phyloP scores from a whole-genome alignment of 2,113 vertebrate species.

The Zeus faber region DNA sequence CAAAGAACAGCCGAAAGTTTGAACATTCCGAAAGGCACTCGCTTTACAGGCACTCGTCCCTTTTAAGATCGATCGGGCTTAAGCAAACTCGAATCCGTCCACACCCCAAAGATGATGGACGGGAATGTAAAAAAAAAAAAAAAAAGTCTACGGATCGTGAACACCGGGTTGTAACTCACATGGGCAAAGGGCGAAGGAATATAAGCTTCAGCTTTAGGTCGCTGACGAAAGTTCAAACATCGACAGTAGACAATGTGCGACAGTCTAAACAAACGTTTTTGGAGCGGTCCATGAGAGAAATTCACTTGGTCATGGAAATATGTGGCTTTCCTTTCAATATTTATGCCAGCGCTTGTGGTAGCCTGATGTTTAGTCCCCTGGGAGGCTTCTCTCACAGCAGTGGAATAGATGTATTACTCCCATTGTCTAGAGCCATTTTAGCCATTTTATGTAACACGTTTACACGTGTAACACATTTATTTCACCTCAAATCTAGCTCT shows the following conservation, averaged over 20 bases:
- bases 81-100: slow-evolving; percentile 42
- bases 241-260: slow-evolving; percentile 23
- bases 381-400: slow-evolving; percentile 14
- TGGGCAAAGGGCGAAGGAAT: neutral
- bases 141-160: slow-evolving; percentile 26
- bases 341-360: slow-evolving; percentile 49
- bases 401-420: slow-evolving; percentile 10
- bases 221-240: slow-evolving; percentile 17
- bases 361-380: slow-evolving; percentile 25
- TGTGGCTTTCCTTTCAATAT: slow-evolving; percentile 53
- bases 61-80: slow-evolving; percentile 35
- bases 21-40: slow-evolving; percentile 46
- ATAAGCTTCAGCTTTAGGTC: slow-evolving; percentile 4
- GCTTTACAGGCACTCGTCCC: too few species aligned
- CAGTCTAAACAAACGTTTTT: slow-evolving; percentile 45
- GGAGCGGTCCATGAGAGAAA: slow-evolving; percentile 20
- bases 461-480: neutral
- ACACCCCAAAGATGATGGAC: slow-evolving; percentile 26
- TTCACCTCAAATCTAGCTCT: neutral
- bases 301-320: slow-evolving; percentile 44
- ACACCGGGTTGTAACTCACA: slow-evolving; percentile 7
- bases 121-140: slow-evolving; percentile 18
- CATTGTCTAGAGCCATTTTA: neutral
- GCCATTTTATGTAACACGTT: neutral
- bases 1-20: slow-evolving; percentile 45